Conservation (phyloP, 2,797 vertebrate species). For the Thamnophis elegans region DNA sequence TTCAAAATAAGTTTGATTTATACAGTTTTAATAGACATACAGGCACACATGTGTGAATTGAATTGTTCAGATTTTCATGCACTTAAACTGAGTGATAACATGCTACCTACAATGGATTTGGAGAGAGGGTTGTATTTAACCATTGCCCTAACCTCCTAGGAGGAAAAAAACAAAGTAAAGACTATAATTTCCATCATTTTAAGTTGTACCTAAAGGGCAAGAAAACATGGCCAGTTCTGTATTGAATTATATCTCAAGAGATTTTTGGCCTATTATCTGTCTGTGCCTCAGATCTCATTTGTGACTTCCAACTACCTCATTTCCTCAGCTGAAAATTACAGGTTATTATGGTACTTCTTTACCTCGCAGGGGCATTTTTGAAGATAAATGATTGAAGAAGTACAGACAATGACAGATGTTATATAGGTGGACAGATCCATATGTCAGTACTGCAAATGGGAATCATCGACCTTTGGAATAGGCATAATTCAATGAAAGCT, state of each 20-base stretch:
- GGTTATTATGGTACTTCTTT: conserved; percentile 27
- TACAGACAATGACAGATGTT: conserved; percentile 1
- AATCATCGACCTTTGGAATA: conserved; percentile 1
- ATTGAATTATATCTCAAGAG: conserved; percentile 5
- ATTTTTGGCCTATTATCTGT: conserved; percentile 25
- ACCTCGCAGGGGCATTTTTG: conserved; percentile 23
- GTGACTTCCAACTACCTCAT: conserved; percentile 21
- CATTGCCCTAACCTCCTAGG: background rate
- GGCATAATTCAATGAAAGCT: background rate
- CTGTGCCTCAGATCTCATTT: conserved; percentile 15
- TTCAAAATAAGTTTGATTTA: background rate
- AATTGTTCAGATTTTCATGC: background rate
- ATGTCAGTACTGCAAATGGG: background rate
- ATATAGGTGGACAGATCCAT: conserved; percentile 1
- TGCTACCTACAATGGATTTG: background rate
- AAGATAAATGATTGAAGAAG: conserved; percentile 34
- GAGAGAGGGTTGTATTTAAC: background rate
- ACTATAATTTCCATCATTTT: conserved; percentile 18
- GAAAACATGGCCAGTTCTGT: conserved; percentile 20
- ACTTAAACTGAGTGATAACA: background rate
- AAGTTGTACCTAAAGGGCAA: conserved; percentile 20
- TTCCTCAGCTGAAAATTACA: conserved; percentile 29
- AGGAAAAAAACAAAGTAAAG: conserved; percentile 19
- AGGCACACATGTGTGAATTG: conserved; percentile 23
- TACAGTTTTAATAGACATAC: background rate